Conservation (phyloP, 2,113 vertebrate species). For the Argyrosomus japonicus region DNA sequence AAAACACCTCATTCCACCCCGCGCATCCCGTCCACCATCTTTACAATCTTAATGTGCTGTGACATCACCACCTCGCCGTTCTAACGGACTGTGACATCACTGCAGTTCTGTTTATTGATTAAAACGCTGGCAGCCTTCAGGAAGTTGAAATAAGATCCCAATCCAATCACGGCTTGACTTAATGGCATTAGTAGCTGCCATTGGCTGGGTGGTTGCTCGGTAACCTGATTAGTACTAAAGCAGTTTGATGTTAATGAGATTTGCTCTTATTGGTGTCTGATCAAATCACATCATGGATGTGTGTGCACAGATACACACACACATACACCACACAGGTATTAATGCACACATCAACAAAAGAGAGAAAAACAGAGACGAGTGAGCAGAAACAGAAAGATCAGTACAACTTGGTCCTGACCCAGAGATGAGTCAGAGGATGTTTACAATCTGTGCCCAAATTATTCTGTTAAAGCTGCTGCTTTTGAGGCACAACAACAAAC, state of each 20-base stretch:
- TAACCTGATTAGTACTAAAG: slow-evolving; percentile 80
- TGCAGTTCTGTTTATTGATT: slow-evolving; percentile 80
- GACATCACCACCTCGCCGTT: slow-evolving; percentile 71
- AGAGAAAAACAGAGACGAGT: slow-evolving; percentile 3
- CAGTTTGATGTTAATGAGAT: slow-evolving; percentile 82
- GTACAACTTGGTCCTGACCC: slow-evolving; percentile 37
- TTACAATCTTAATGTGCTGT: slow-evolving; percentile 68
- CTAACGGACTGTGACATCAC: slow-evolving; percentile 80
- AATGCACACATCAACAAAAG: background rate
- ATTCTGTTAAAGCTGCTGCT: slow-evolving; percentile 62
- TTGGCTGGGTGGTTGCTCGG: slow-evolving; percentile 79
- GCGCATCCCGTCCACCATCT: slow-evolving; percentile 46
- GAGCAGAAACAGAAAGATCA: slow-evolving; percentile 5
- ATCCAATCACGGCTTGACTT: slow-evolving; percentile 77
- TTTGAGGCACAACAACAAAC: slow-evolving; percentile 50
- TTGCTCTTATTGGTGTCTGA: slow-evolving; percentile 82
- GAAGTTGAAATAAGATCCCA: slow-evolving; percentile 82
- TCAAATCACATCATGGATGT: slow-evolving; percentile 72
- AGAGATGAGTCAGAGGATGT: slow-evolving; percentile 48
- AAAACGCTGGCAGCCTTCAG: slow-evolving; percentile 80
- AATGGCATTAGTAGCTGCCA: slow-evolving; percentile 82
- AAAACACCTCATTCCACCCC: slow-evolving; percentile 35
- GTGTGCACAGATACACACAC: slow-evolving; percentile 25
- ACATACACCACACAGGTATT: background rate
- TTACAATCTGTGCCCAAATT: slow-evolving; percentile 34